Evolutionary conservation across 2,113 vertebrate species (phyloP), one percentile per base, ranked within the genome.

Genomic region (Seriola quinqueradiata): DNA sequence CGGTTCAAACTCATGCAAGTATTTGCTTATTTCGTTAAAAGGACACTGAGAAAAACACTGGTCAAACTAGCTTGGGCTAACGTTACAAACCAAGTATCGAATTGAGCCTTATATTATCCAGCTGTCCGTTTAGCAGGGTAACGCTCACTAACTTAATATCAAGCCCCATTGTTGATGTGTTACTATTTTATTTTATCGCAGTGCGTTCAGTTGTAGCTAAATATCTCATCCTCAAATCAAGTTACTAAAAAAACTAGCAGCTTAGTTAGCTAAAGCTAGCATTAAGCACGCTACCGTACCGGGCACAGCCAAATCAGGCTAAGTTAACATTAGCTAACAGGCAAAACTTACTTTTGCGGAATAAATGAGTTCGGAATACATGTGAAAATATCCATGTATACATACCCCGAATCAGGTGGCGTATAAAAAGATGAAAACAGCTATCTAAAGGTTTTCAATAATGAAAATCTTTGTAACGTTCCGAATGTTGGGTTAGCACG

Each of bases 381-480:
- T 5, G 0, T 13, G 0, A 3, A 55, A 42, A 32, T 23, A 4
- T 28, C 4, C 17, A 8, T 9, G 4, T 17, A 73, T 76, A 90
- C 92, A 5, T 91, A 94, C 92, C 92, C 67, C n/a, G n/a, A 86
- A 44, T 25, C 38, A 69, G 59, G 71, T 21, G 54, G 42, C 28
- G 63, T 70, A 13, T 17, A 61, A 54, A 54, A 1, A 5, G 3
- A 19, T 34, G 32, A 59, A 78, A 65, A 14, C 12, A 13, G 63
- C 48, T 50, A 71, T 21, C 11, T 23, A 42, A 23, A 17, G 19
- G 16, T 52, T 75, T 60, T 42, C 44, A n/a, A 60, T 71, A 5
- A 13, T n/a, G 23, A 73, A 87, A 83, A 58, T 46, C 16, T 72
- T 38, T 61, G 46, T 63, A 83, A 79, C 28, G 77, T 54, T 65